A percentile compares a stretch with the other conserved stretches of the same genome.
Evolutionary conservation across 2,888 invertebrate species (phyloP).

Genomic region (Palloptera scutellata): DNA sequence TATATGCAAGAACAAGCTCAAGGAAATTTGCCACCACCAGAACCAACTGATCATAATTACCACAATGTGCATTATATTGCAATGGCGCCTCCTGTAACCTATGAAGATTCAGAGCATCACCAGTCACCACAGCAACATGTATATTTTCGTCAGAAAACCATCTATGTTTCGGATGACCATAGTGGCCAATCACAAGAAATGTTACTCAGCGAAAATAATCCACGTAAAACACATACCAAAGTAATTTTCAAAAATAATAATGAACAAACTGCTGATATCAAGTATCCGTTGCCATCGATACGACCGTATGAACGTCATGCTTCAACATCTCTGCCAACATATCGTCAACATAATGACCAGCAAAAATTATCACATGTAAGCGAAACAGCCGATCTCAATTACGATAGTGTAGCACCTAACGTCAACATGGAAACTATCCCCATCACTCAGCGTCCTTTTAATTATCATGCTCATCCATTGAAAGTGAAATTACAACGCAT

Average conservation of each 20-base stretch:
- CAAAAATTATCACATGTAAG: constrained; percentile 32
- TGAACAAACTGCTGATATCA: constrained; percentile 43
- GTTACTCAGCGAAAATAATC: constrained; percentile 60
- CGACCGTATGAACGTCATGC: constrained; percentile 48
- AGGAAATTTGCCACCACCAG: background rate
- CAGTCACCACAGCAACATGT: constrained; percentile 27
- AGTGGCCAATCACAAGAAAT: constrained; percentile 15
- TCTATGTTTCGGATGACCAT: constrained; percentile 46
- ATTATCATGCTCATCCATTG: constrained; percentile 58
- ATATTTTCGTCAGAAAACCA: constrained; percentile 40
- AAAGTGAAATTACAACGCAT: constrained; percentile 38
- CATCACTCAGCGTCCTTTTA: constrained; percentile 57
- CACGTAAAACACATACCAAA: constrained; percentile 60
- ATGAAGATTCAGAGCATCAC: constrained; percentile 22
- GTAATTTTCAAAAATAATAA: constrained; percentile 55
- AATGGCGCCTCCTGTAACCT: constrained; percentile 45
- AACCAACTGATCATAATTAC: constrained; percentile 41
- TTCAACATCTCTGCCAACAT: constrained; percentile 38
- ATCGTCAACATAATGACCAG: constrained; percentile 43
- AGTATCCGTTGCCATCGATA: constrained; percentile 52
- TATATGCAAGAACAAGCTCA: constrained; percentile 44
- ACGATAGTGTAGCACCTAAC: background rate
- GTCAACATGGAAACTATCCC: constrained; percentile 9
- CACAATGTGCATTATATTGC: constrained; percentile 57
- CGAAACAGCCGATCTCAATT: background rate